Base-by-base conservation (phyloP, 1,140 invertebrate species). In the Bombus huntii region DNA sequence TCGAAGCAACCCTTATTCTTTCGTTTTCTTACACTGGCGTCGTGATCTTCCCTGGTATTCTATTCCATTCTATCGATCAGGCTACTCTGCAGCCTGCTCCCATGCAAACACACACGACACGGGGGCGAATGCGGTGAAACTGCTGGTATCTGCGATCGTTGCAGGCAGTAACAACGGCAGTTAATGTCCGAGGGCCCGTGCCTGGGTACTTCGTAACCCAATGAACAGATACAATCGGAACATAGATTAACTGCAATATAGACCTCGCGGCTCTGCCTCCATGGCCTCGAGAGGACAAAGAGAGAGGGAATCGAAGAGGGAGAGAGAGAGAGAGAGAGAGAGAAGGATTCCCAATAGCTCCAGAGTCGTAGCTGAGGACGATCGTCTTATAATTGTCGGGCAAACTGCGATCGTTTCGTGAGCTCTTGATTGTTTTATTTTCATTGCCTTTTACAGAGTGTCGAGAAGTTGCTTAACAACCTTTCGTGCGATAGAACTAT, bases 171-270 rank as follows among this genome's bases (percentile, higher is more conserved):
- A 94, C 94, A 94, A 94, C 94, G 93, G 91, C 94, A 94, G 93
- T 94, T 94, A 94, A 94, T 93, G 94, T 94, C 93, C 93, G 93
- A 93, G 92, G 93, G 88, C 90, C 92, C 92, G 92, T 92, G 93
- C 92, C 90, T 86, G 81, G 92, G 90, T 93, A 94, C 94, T 93
- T 92, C 92, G 91, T 94, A 94, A 92, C 93, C 94, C 93, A 94
- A 94, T 94, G 93, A 94, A 91, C 93, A 94, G 94, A 94, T 94
- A 94, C 92, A 94, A 94, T 94, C 94, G 92, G 84, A 92, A 94
- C 94, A 94, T 94, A 94, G 94, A 94, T 94, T 94, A 94, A 94
- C 93, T 92, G 91, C 93, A 94, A 94, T 94, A 94, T 94, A 94
- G 93, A 94, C 92, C 94, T 94, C 93, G 92, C 87, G 88, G 91